phyloP scores from a whole-genome alignment of 2,113 vertebrate genomes.

The Ictidomys tridecemlineatus region DNA sequence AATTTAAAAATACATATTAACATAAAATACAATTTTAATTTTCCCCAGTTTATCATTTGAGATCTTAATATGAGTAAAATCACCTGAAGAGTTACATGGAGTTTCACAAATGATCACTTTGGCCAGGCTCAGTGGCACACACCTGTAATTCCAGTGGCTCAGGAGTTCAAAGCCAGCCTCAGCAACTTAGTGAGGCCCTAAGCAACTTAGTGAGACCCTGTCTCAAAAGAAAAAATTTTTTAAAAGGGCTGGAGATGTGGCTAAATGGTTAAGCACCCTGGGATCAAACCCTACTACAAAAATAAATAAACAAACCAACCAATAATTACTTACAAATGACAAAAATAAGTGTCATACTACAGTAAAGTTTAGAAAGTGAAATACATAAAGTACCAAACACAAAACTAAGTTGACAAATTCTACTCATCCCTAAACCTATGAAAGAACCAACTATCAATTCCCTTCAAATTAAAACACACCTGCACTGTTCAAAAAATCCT shows the following conservation, averaged over 20 bases:
- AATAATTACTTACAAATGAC: constrained; percentile 25
- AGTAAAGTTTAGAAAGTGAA: constrained; percentile 50
- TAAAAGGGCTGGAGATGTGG: no score
- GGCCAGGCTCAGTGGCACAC: no score
- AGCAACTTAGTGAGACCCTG: no score
- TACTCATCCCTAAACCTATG: neutral
- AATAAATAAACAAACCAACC: neutral
- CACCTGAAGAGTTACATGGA: neutral
- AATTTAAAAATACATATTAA: constrained; percentile 20
- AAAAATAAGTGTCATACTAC: constrained; percentile 52
- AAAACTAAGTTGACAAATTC: neutral
- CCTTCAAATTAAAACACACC: neutral
- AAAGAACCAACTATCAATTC: neutral
- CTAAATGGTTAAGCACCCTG: no score
- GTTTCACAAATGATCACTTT: neutral
- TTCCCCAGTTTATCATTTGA: neutral
- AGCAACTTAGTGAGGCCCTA: no score
- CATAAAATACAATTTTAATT: constrained; percentile 56
- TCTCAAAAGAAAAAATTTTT: no score
- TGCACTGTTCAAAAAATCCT: neutral
- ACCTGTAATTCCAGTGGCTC: no score
- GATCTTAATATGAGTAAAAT: constrained; percentile 8
- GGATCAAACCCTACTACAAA: no score
- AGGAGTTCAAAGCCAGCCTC: no score
- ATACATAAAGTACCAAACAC: neutral